Evolutionary conservation across 2,113 vertebrate species (phyloP), one percentile per base, ranked within the genome.

Genomic region (Ramphastos sulfuratus): DNA sequence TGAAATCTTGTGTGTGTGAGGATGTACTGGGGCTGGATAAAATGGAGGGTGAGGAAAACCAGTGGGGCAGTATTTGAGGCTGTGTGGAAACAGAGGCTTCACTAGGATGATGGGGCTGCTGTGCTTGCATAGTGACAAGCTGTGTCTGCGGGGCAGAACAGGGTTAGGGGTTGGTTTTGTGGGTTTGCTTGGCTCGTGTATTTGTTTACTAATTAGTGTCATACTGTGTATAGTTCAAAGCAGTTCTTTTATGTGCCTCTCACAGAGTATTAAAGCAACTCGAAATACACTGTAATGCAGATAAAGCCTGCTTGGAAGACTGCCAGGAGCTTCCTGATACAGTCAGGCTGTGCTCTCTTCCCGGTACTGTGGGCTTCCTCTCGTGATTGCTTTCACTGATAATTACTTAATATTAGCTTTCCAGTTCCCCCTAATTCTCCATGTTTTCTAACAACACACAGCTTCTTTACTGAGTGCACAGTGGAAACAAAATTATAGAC

Each of bases 241-340:
- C 9, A 80, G 25, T 80, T 77, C 15, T 50, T 75, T 89, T 37
- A 30, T 42, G 12, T 70, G 87, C 35, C 33, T 71, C 69, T 64
- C 89, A 98, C 97, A 93, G 97, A 87, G 97, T 98, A 70, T 97
- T 97, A 67, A 98, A 98, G 92, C 97, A 98, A 96, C 97, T 98
- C 96, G 95, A 97, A 74, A 96, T 98, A 76, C 96, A 96, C 66
- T 96, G 95, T 96, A 97, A 98, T 28, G 93, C 97, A 35, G 97
- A 98, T 76, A 95, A 97, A 96, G 95, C 96, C n/a, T 97, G 93
- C 73, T 97, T 97, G 90, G 98, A 98, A 82, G 93, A 94, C 84
- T 98, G 98, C 97, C 96, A 95, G 90, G 97, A 98, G 61, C 97
- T 98, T 85, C 98, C 98, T 9, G 92, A 73, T 37, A 94, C 96